Conservation (phyloP, 2,797 vertebrate species). For the Hyperoplus lanceolatus region DNA sequence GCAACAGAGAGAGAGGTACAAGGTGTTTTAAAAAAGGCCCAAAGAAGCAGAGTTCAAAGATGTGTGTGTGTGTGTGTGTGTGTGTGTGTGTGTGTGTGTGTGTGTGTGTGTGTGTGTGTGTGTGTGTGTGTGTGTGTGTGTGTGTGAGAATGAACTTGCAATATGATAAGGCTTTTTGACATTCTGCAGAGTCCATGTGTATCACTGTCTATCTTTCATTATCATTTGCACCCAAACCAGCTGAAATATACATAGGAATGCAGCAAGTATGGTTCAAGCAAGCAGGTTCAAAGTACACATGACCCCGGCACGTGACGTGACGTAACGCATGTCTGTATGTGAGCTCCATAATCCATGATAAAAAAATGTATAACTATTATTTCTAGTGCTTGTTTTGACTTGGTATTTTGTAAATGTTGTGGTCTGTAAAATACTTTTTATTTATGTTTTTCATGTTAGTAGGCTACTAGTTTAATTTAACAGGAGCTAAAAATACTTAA, state of each 20-base stretch:
- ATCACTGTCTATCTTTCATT: slow-evolving; percentile 19
- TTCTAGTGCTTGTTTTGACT: no score
- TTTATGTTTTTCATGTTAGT: no score
- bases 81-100: slow-evolving; percentile 1
- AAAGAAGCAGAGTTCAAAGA: neutral
- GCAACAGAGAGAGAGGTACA: neutral
- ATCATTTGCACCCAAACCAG: no score
- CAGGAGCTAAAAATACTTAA: no score
- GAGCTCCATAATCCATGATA: neutral
- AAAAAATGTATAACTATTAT: no score
- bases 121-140: slow-evolving; percentile 10
- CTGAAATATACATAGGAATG: no score
- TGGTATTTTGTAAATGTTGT: no score
- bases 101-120: neutral
- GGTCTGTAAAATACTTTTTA: no score
- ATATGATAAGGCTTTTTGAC: slow-evolving; percentile 51
- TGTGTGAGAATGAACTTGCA: slow-evolving; percentile 39
- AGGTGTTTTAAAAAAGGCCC: neutral
- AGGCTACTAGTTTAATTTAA: no score
- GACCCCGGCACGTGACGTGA: slow-evolving; percentile 11
- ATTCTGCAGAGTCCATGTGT: slow-evolving; percentile 3
- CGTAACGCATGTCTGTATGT: neutral
- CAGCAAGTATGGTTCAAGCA: slow-evolving; percentile 13
- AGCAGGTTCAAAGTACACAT: neutral
- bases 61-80: neutral